Base-by-base conservation (phyloP, 2,888 invertebrate species). In the Geophilus truncorum region DNA sequence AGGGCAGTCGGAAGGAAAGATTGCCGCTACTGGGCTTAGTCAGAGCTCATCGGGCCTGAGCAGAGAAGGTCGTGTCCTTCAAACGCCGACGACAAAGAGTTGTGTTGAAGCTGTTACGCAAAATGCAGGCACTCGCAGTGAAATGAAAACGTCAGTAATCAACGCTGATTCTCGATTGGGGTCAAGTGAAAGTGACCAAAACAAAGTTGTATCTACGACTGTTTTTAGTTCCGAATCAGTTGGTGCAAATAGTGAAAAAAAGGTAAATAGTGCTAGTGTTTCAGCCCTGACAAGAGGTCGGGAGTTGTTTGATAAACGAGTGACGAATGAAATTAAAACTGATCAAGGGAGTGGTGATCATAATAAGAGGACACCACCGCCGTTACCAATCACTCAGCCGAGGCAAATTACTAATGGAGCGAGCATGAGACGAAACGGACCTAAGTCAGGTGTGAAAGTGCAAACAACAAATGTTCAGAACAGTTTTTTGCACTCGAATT, bases 131-230 rank as follows among this genome's bases (percentile, higher is more conserved):
- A 78, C 32, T 70, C n/a, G 1, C 5, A 80, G 45, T 34, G 80
- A 7, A 25, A 21, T 23, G 70, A 80, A 23, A 75, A 75, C 18
- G 18, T 32, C 77, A 30, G 23, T 10, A 9, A 18, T 28, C 9
- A 28, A n/a, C 4, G 6, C n/a, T 28, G 12, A 15, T 4, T 9
- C 75, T 18, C 70, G 36, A 70, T 40, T 36, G 34, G 36, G 70
- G 21, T 70, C 62, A 18, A 79, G 57, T 30, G 75, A 79, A 30
- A 4, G 28, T 45, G 62, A 79, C n/a, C 57, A 79, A 79, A 79
- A 70, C 15, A 30, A 9, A n/a, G 10, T 2, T 9, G 6, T 70
- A 70, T 28, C n/a, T 5, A 1, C 3, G 18, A 18, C 18, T n/a
- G 57, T 21, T 57, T 57, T 23, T 57, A 21, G 1, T 7, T 57